Percentiles rank a stretch among this genome's conserved stretches.
Conservation (phyloP, 2,113 vertebrate species). For the Tragulus kanchil region DNA sequence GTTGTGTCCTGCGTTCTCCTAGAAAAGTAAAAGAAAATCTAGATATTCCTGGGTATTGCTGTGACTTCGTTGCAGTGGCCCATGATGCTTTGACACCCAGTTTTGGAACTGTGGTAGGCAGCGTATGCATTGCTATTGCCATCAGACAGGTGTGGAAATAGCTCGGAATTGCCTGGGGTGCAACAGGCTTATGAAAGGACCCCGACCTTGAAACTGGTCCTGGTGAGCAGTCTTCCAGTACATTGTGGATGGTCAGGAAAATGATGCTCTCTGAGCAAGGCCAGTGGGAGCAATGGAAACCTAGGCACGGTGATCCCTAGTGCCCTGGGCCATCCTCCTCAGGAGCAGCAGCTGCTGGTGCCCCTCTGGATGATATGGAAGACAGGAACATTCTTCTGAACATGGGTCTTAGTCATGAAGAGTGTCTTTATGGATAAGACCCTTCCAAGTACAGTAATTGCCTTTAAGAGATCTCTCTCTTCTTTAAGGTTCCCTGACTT, state of each 20-base stretch:
- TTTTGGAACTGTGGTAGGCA: neutral
- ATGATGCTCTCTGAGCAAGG: neutral
- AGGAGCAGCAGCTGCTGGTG: neutral
- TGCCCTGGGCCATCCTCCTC: neutral
- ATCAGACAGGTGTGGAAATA: neutral
- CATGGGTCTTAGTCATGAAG: fast-evolving
- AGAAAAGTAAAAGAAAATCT: neutral
- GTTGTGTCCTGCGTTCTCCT: neutral
- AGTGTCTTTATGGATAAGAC: neutral
- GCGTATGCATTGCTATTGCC: fast-evolving
- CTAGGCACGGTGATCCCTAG: fast-evolving
- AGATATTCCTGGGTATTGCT: neutral
- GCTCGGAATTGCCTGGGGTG: neutral
- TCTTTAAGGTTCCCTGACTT: neutral
- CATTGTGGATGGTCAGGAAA: neutral
- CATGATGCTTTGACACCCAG: fast-evolving
- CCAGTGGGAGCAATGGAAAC: neutral
- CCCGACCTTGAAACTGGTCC: fast-evolving
- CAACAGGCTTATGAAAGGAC: neutral
- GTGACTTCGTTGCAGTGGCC: neutral
- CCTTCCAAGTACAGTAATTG: neutral
- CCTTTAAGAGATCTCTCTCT: neutral
- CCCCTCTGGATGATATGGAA: too few species aligned
- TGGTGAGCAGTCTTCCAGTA: neutral
- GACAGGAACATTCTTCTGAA: neutral